Conservation (phyloP, 1,140 invertebrate species). For the Archegozetes longisetosus region DNA sequence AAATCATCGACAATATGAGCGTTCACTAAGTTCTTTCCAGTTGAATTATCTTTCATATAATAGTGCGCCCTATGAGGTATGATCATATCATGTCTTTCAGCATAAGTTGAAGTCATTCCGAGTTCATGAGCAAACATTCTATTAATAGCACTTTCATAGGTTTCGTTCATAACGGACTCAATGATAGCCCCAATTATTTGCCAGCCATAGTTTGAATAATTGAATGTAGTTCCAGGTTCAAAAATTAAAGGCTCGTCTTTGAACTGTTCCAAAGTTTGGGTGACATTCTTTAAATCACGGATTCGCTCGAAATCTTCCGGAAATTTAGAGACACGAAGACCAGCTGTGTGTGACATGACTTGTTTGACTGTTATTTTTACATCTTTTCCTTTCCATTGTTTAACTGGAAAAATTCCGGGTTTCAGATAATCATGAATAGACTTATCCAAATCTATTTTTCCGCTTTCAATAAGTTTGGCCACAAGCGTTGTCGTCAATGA, state of each 20-base stretch:
- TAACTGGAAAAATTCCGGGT: slow-evolving; percentile 1
- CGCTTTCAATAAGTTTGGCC: slow-evolving; percentile 38
- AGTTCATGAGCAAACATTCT: neutral
- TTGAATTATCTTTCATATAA: neutral
- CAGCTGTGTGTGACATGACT: neutral
- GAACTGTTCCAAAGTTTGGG: neutral
- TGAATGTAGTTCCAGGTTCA: slow-evolving; percentile 7
- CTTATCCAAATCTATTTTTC: slow-evolving; percentile 35
- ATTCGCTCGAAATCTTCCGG: neutral
- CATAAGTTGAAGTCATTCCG: neutral
- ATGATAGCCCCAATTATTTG: slow-evolving; percentile 10
- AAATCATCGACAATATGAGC: neutral
- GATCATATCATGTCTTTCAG: neutral
- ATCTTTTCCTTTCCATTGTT: slow-evolving; percentile 1
- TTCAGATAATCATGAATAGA: neutral
- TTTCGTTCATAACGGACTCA: slow-evolving; percentile 3
- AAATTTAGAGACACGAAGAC: neutral
- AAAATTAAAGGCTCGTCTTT: slow-evolving; percentile 8
- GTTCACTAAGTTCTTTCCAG: neutral
- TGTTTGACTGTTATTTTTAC: neutral
- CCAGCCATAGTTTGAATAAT: slow-evolving; percentile 15
- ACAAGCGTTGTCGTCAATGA: slow-evolving; percentile 38
- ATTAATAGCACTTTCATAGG: neutral
- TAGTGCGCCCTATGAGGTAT: neutral
- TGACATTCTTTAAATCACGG: neutral